A percentile compares a stretch with the other conserved stretches of the same genome.
Conservation (phyloP, 2,113 vertebrate species). For the Xenopus laevis region DNA sequence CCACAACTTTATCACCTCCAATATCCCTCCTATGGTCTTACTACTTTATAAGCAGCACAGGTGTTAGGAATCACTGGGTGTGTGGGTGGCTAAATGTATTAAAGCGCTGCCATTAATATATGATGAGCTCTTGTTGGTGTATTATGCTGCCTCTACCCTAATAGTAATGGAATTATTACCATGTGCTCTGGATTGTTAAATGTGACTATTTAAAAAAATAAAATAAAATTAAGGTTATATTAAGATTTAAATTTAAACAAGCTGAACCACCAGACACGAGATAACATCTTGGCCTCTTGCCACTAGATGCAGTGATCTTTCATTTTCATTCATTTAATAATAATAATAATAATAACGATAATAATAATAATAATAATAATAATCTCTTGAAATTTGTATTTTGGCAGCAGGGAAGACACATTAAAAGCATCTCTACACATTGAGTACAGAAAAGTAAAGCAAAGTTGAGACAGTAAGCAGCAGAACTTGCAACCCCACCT, state of each 20-base stretch:
- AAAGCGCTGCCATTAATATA: constrained; percentile 53
- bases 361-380: too few relatives aligned
- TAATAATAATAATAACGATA: too few relatives aligned
- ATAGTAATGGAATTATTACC: constrained; percentile 63
- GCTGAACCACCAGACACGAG: constrained; percentile 52
- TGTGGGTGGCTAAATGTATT: too few relatives aligned
- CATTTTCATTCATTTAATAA: constrained; percentile 46
- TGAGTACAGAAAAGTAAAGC: neutral
- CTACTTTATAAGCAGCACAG: too few relatives aligned
- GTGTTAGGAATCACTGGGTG: too few relatives aligned
- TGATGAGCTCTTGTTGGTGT: constrained; percentile 45
- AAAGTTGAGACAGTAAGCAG: too few relatives aligned
- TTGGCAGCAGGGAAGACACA: neutral
- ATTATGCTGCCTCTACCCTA: constrained; percentile 47
- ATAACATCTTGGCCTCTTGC: constrained; percentile 53
- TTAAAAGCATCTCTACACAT: neutral
- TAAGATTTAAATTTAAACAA: constrained; percentile 62
- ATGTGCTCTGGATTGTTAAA: constrained; percentile 64
- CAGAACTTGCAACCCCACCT: too few relatives aligned
- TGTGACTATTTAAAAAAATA: constrained; percentile 59
- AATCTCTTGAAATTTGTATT: constrained; percentile 43
- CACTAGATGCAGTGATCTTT: constrained; percentile 50
- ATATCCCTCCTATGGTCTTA: too few relatives aligned
- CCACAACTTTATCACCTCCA: too few relatives aligned
- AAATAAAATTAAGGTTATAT: constrained; percentile 59